Conservation (phyloP, 2,888 invertebrate species). For the Synanthedon formicaeformis region DNA sequence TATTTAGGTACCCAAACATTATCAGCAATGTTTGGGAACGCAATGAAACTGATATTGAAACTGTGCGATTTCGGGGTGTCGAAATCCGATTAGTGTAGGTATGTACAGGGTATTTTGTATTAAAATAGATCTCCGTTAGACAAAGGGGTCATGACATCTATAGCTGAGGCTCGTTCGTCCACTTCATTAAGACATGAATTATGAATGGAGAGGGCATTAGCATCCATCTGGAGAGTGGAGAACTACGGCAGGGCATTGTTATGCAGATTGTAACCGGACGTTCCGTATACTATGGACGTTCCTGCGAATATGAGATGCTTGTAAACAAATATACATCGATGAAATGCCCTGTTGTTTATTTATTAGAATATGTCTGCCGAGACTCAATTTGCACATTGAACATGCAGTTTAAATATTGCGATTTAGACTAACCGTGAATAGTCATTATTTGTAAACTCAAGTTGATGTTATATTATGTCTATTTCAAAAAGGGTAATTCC, state of each 20-base stretch:
- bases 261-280: constrained; percentile 60
- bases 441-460: no score
- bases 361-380: neutral
- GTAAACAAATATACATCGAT: constrained; percentile 32
- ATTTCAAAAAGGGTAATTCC: no score
- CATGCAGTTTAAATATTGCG: no score
- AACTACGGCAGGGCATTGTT: constrained; percentile 55
- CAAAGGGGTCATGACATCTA: constrained; percentile 28
- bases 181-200: constrained; percentile 64
- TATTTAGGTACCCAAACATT: no score
- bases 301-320: constrained; percentile 38
- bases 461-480: no score
- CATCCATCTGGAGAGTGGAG: constrained; percentile 55
- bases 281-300: constrained; percentile 29
- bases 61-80: no score
- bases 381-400: no score
- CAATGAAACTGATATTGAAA: no score
- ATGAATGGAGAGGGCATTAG: constrained; percentile 59
- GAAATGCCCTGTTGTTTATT: neutral
- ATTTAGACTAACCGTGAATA: no score
- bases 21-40: no score
- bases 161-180: constrained; percentile 19
- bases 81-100: neutral
- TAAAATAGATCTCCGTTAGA: constrained; percentile 10
- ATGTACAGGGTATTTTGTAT: neutral